Evolutionary conservation across 2,888 invertebrate species (phyloP).

Genomic region (Ischnus inquisitorius): DNA sequence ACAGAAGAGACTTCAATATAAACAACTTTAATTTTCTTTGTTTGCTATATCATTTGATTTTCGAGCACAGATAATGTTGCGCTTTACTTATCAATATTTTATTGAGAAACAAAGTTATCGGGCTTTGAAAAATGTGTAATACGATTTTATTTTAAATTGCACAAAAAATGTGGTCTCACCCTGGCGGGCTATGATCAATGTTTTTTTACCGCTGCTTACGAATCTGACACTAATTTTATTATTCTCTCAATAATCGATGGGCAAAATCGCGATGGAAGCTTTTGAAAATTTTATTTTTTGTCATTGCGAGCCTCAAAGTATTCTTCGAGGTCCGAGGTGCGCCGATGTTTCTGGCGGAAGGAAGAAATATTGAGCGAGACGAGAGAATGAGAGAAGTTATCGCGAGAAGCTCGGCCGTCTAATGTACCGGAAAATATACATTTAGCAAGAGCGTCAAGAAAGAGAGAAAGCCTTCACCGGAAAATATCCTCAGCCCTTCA

Average conservation of each 20-base stretch:
- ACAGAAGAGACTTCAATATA: too few species aligned
- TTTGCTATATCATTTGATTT: too few species aligned
- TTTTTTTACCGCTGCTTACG: too few species aligned
- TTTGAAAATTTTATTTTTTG: background rate
- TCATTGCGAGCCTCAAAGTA: background rate
- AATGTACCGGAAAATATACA: conserved; percentile 79
- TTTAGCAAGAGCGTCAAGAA: conserved; percentile 67
- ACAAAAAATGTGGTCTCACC: too few species aligned
- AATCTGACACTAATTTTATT: too few species aligned
- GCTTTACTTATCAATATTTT: too few species aligned
- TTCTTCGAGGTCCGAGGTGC: background rate
- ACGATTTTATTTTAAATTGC: too few species aligned
- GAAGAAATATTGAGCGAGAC: conserved; percentile 41
- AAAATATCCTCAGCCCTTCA: conserved; percentile 11
- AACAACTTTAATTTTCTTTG: too few species aligned
- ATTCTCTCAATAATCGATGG: background rate
- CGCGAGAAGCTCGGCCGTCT: conserved; percentile 72
- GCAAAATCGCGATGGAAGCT: background rate
- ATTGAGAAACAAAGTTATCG: too few species aligned
- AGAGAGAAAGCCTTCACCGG: conserved; percentile 46
- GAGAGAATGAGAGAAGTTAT: conserved; percentile 65
- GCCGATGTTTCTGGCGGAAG: conserved; percentile 10
- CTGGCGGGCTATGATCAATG: too few species aligned
- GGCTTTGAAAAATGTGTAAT: too few species aligned
- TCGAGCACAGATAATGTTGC: too few species aligned